Percentiles rank a stretch among this genome's conserved stretches.
Conservation (phyloP, 2,113 vertebrate species). For the Glareola pratincola region DNA sequence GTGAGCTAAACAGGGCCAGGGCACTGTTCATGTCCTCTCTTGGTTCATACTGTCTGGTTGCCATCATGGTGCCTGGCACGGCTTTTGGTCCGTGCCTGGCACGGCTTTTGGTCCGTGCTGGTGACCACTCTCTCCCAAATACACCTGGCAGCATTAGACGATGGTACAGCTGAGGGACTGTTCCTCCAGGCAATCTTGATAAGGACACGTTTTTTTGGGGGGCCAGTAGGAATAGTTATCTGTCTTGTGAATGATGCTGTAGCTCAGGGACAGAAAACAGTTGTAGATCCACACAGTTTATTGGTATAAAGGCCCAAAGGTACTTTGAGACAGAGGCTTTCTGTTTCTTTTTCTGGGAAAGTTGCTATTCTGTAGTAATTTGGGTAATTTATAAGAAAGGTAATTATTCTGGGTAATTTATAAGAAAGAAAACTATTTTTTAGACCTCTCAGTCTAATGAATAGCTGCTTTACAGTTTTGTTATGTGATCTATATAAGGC, state of each 20-base stretch:
- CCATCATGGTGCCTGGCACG: not conserved
- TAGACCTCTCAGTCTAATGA: not conserved
- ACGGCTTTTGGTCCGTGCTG: not conserved
- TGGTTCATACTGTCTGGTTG: not conserved
- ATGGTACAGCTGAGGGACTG: not conserved
- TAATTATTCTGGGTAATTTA: not conserved
- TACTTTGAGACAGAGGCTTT: not conserved
- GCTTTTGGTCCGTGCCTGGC: not conserved
- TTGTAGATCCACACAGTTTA: not conserved
- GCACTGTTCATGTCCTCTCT: not conserved
- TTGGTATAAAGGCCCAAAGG: not conserved
- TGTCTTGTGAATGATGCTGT: not conserved
- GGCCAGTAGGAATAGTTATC: not conserved
- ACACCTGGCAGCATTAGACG: not conserved
- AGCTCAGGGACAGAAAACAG: not conserved
- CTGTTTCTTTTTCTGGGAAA: not conserved
- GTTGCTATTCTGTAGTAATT: not conserved
- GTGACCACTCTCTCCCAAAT: not conserved
- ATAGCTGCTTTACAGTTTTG: not conserved
- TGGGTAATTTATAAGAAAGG: not conserved
- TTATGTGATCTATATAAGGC: not conserved
- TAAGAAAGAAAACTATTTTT: not conserved
- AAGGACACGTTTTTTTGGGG: accelerated
- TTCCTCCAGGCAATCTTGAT: not conserved
- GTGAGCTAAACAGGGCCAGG: not conserved